Evolutionary conservation across 2,888 invertebrate species (phyloP).

Genomic region (Harpagoxenus sublaevis): DNA sequence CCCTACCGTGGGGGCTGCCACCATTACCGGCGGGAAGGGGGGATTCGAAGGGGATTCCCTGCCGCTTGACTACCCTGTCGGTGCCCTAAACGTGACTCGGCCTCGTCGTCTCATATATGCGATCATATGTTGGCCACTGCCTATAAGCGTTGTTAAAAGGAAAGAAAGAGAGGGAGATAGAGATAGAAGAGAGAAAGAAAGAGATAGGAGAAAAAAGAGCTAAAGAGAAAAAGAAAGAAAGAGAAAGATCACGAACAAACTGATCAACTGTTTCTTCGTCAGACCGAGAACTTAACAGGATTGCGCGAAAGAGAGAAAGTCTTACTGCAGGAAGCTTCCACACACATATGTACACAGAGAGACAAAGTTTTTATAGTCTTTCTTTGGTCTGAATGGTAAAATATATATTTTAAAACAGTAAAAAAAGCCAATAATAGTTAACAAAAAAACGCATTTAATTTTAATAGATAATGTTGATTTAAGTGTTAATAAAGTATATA

Average conservation of each 20-base stretch:
- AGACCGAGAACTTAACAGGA: background rate
- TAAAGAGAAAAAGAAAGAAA: background rate
- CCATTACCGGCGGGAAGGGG: conserved; percentile 50
- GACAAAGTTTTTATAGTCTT: background rate
- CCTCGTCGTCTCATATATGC: conserved; percentile 52
- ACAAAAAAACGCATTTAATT: background rate
- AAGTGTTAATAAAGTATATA: background rate
- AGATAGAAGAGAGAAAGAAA: background rate
- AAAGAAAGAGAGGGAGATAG: background rate
- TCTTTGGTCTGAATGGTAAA: background rate
- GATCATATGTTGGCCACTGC: conserved; percentile 69
- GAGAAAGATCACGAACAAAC: conserved; percentile 4
- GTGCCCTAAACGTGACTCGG: conserved; percentile 22
- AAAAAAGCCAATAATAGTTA: background rate
- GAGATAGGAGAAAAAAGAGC: background rate
- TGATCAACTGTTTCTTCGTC: conserved; percentile 18
- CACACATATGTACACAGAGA: no score
- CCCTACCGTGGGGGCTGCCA: conserved; percentile 74
- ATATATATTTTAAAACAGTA: background rate
- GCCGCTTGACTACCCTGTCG: background rate
- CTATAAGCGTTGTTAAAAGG: conserved; percentile 28
- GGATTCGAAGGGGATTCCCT: conserved; percentile 35
- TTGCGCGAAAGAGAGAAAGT: background rate
- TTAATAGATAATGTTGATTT: background rate
- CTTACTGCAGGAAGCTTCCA: background rate